Base-by-base conservation (phyloP, 30 jellyfish, hydroid and myxozoan species). In the Turritopsis rubra region DNA sequence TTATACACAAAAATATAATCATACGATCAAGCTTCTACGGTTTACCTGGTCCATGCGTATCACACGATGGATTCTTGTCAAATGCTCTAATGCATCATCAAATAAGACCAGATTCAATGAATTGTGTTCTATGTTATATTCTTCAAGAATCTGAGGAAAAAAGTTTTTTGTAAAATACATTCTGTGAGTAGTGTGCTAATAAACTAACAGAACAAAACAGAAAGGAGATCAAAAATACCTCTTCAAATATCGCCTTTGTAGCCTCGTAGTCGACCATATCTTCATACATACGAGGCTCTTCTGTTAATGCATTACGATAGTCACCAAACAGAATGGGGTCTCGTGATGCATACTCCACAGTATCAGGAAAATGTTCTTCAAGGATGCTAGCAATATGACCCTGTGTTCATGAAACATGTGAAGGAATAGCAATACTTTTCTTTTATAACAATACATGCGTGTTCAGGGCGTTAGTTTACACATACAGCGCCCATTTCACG, bases 61-160 rank as follows among this genome's bases (percentile, higher is more conserved):
- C 21, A 93, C 96, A 20, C 99, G 96, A 66, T 93, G 99, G 7
- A 93, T 93, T 76, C 99, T 87, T 1, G 99, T 89, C 60, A 93
- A 83, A 83, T 93, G 99, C 66, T 93, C 99, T 79, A 93, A 74
- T n/a, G 99, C 99, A 70, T 93, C 99, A 81, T 93, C 99, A 70
- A 93, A 93, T 29, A 93, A 74, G 21, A 93, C 99, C 16, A 93
- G 96, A 79, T 89, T 93, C 97, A 93, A 83, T 29, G 94, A 52
- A 75, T 74, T 93, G 84, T 86, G 81, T 23, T 86, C 94, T 27
- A 87, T 75, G 85, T 93, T 93, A 88, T 93, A 89, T 71, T 93
- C 99, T 83, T 93, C 99, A 21, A 93, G 90, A 22, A 93, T 80
- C 99, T 93, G 60, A n/a, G n/a, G n/a, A n/a, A n/a, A n/a, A n/a